Conservation (phyloP, 2,113 vertebrate species). For the Oxygymnocypris stewartii region DNA sequence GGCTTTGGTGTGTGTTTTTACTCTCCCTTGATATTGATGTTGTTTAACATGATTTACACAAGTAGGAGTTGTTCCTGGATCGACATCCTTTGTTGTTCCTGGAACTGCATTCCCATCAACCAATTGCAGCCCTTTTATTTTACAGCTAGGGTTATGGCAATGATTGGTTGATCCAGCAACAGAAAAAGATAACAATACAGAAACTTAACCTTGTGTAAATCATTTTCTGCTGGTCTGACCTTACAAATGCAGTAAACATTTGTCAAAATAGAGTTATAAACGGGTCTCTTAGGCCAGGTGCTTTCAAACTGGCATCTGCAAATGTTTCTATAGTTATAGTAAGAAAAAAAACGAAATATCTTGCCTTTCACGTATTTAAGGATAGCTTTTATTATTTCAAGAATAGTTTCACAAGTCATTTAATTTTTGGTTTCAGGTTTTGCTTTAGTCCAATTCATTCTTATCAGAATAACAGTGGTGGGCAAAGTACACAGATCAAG, state of each 20-base stretch:
- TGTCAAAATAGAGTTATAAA: not conserved
- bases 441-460: not conserved
- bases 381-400: no score
- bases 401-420: no score
- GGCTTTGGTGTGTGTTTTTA: not conserved
- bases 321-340: not conserved
- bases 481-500: no score
- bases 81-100: constrained; percentile 15
- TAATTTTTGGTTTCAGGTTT: no score
- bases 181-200: not conserved
- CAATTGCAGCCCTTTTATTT: constrained; percentile 5
- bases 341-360: not conserved
- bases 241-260: not conserved
- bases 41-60: constrained; percentile 42
- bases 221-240: not conserved
- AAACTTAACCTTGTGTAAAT: not conserved
- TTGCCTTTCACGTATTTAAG: not conserved
- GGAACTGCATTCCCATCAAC: constrained; percentile 14
- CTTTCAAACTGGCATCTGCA: not conserved
- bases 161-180: constrained; percentile 1
- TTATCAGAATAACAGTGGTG: no score
- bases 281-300: not conserved
- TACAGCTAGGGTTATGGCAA: constrained; percentile 7
- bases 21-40: not conserved
- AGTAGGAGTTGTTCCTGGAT: not conserved